Evolutionary conservation across 2,797 vertebrate genomes (phyloP).

Genomic region (Lates japonicus): DNA sequence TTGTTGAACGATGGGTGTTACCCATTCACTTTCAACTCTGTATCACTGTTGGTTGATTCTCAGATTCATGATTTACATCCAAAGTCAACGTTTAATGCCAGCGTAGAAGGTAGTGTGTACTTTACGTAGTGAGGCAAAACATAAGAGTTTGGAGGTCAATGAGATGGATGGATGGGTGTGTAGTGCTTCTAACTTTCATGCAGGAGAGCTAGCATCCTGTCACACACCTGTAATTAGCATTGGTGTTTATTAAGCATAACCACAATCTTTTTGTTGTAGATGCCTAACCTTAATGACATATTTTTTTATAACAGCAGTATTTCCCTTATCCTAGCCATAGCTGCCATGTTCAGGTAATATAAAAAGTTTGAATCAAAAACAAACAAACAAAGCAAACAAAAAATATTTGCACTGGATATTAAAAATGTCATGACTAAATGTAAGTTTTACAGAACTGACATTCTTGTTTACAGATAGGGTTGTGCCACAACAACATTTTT

Average conservation of each 20-base stretch:
- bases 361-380: not conserved
- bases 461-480: not conserved
- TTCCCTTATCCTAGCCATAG: not conserved
- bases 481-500: not conserved
- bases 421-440: not conserved
- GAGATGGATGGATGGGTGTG: not conserved
- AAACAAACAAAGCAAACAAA: not conserved
- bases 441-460: not conserved
- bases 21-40: not conserved
- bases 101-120: not conserved
- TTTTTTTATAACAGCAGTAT: not conserved
- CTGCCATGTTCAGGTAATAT: not conserved
- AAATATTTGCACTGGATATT: not conserved
- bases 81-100: not conserved
- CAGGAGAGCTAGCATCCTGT: not conserved
- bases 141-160: too few relatives aligned
- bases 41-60: not conserved
- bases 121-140: not conserved
- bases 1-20: not conserved
- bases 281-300: too few relatives aligned
- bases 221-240: not conserved
- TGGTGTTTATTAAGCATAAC: conserved; percentile 5
- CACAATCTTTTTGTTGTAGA: not conserved
- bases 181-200: not conserved
- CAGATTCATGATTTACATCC: not conserved